These are phyloP conservation scores for Meles meles DNA, from an alignment of 2,113 vertebrate species.

Conservation along the genomic window DNA sequence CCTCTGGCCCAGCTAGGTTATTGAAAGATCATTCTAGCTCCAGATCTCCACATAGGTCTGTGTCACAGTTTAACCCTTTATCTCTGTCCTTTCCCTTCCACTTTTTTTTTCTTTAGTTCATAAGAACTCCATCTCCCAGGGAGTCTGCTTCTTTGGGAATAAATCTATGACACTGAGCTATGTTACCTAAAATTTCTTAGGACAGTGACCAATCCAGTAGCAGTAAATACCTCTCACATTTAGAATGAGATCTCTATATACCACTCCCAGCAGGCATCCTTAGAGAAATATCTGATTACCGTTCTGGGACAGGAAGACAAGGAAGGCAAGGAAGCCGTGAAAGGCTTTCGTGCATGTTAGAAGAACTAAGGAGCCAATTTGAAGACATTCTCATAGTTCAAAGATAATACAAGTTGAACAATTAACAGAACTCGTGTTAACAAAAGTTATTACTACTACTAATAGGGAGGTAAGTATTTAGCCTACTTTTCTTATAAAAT, in stretches of 20 bases:
- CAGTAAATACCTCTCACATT: neutral
- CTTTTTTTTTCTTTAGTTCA: neutral
- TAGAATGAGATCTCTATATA: neutral
- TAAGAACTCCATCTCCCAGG: neutral
- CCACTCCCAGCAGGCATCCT: neutral
- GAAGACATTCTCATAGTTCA: neutral
- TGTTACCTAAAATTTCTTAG: neutral
- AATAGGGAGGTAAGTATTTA: neutral
- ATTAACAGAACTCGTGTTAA: neutral
- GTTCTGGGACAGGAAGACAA: neutral
- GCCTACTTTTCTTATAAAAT: neutral
- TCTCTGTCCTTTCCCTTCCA: neutral
- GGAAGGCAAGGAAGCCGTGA: neutral
- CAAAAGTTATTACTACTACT: neutral
- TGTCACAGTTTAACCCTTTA: neutral
- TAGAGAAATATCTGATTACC: neutral
- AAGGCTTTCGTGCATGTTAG: neutral
- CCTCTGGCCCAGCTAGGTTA: neutral
- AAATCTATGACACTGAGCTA: neutral
- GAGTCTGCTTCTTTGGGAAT: neutral
- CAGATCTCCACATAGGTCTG: neutral
- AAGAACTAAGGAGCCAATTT: neutral
- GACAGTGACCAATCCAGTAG: neutral
- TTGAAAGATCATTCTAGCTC: neutral
- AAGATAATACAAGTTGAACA: neutral